Evolutionary conservation across 1,140 invertebrate genomes (phyloP).

Genomic region (Euura saliciscinereae): DNA sequence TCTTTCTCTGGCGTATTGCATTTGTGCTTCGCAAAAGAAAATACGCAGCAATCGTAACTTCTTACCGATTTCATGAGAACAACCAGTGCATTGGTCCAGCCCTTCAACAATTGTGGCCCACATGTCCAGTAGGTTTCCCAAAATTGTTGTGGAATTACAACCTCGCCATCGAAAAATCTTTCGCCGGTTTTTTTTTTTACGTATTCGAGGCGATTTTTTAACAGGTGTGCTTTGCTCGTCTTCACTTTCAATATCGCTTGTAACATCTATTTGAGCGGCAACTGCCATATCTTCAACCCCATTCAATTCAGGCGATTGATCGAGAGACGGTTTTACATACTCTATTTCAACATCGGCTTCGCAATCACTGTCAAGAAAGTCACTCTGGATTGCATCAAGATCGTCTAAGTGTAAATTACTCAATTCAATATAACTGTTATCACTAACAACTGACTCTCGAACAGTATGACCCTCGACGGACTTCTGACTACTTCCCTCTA

Average conservation of each 20-base stretch:
- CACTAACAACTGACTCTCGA: too few species aligned
- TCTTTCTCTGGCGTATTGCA: slow-evolving; percentile 9
- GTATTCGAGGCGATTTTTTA: background rate
- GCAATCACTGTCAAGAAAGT: too few species aligned
- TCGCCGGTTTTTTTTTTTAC: background rate
- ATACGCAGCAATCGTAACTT: slow-evolving; percentile 15
- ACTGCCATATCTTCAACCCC: background rate
- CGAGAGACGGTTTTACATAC: background rate
- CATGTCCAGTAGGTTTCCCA: slow-evolving; percentile 13
- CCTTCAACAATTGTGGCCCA: background rate
- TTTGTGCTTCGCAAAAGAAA: background rate
- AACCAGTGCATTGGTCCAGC: slow-evolving; percentile 10
- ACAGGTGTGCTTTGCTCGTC: background rate
- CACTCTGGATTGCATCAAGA: background rate
- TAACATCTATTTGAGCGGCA: background rate
- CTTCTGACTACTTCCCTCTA: background rate
- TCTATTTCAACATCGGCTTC: background rate
- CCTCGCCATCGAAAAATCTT: background rate
- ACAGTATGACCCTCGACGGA: background rate
- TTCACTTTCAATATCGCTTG: background rate
- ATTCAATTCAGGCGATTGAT: background rate
- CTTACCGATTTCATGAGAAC: background rate
- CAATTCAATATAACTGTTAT: background rate
- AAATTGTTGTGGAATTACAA: slow-evolving; percentile 10
- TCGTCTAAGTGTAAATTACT: background rate